A percentile compares a stretch with the other conserved stretches of the same genome.
Evolutionary conservation across 2,797 vertebrate species (phyloP).

Genomic region (Muscicapa comitata): DNA sequence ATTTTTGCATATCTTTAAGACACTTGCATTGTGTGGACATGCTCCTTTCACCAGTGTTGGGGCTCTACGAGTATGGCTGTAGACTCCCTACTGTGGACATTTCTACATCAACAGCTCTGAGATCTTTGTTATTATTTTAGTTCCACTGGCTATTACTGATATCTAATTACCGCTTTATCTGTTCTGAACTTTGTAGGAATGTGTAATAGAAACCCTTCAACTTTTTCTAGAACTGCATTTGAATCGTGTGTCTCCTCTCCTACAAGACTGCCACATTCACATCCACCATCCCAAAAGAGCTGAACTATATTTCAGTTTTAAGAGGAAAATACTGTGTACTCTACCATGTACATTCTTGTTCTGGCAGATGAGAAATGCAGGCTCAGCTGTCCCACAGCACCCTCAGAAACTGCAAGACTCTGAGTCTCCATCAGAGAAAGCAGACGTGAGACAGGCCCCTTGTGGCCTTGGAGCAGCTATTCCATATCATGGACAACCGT

Average conservation of each 20-base stretch:
- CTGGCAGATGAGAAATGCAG: not conserved
- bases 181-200: constrained; percentile 26
- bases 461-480: not conserved
- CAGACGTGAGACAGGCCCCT: not conserved
- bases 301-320: not conserved
- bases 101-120: not conserved
- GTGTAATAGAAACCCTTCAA: not conserved
- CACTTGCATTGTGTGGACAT: not conserved
- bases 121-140: not conserved
- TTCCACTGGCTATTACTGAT: constrained; percentile 10
- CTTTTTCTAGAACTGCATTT: not conserved
- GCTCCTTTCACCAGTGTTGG: not conserved
- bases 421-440: not conserved
- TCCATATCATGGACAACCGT: not conserved
- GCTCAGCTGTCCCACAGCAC: not conserved
- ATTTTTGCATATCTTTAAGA: not conserved
- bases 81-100: not conserved
- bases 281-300: not conserved
- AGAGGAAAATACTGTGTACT: not conserved
- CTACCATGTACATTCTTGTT: not conserved
- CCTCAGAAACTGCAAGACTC: not conserved
- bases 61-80: not conserved
- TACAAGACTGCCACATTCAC: not conserved
- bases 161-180: constrained; percentile 27
- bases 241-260: not conserved